These are phyloP conservation scores for Synergus itoensis DNA, from an alignment of 2,888 invertebrate genomes.

Conservation along the genomic window DNA sequence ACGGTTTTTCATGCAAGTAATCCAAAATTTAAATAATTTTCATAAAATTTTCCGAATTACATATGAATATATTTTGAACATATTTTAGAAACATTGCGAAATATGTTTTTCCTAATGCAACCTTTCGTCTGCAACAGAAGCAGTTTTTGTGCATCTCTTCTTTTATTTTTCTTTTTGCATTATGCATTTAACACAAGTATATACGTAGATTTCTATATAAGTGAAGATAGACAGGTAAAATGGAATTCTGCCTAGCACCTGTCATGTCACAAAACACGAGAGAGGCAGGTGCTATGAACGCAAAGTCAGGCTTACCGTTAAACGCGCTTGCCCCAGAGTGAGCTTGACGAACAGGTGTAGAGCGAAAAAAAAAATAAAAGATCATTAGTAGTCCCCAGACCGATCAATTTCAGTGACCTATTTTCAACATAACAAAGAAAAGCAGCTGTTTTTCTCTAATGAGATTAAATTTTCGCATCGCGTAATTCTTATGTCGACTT, in stretches of 20 bases:
- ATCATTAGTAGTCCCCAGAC: constrained; percentile 17
- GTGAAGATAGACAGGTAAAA: constrained; percentile 46
- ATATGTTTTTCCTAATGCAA: no score
- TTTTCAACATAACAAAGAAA: neutral
- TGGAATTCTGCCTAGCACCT: constrained; percentile 57
- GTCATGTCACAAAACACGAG: constrained; percentile 53
- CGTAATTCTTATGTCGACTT: neutral
- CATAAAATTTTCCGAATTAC: no score
- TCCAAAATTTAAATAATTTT: no score
- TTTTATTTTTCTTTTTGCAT: neutral
- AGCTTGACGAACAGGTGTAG: constrained; percentile 30
- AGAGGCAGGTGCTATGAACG: constrained; percentile 51
- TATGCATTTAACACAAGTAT: neutral
- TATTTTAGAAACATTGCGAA: no score
- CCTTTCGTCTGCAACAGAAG: neutral
- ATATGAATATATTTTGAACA: no score
- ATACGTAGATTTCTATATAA: neutral
- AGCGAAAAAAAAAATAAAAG: constrained; percentile 27
- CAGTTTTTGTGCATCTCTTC: neutral
- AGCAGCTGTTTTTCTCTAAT: neutral
- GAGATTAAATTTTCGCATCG: neutral
- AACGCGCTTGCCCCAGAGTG: neutral
- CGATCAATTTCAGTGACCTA: constrained; percentile 32
- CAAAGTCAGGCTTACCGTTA: constrained; percentile 17
- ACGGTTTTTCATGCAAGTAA: no score